Evolutionary conservation across 2,888 invertebrate genomes (phyloP).

Genomic region (Terebella lapidaria): DNA sequence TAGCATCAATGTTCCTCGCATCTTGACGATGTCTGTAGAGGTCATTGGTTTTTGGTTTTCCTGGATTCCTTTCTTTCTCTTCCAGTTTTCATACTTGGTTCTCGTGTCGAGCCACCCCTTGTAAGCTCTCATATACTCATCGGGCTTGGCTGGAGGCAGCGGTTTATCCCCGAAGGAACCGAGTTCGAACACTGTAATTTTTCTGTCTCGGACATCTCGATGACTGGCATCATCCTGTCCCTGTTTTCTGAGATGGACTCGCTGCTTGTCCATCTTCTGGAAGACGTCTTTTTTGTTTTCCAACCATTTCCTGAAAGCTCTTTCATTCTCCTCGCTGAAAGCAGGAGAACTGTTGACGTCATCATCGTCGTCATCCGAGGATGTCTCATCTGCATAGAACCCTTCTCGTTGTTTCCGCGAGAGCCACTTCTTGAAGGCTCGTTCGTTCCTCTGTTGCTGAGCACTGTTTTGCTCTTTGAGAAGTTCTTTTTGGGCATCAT

Average conservation of each 20-base stretch:
- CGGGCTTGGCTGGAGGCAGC: background rate
- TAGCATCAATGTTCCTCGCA: constrained; percentile 2
- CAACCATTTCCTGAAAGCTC: constrained; percentile 10
- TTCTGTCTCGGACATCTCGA: too few relatives aligned
- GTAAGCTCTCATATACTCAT: constrained; percentile 10
- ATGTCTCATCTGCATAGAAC: too few relatives aligned
- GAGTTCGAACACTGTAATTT: background rate
- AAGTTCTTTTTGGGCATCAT: constrained; percentile 6
- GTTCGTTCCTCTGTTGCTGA: background rate
- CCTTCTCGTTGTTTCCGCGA: too few relatives aligned
- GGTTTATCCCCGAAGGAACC: background rate
- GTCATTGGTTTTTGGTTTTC: background rate
- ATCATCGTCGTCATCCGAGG: background rate
- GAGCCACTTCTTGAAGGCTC: constrained; percentile 2
- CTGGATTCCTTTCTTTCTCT: background rate
- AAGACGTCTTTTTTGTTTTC: constrained; percentile 8
- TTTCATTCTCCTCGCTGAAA: background rate
- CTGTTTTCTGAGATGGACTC: too few relatives aligned
- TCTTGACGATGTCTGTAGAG: background rate
- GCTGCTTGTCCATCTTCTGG: constrained; percentile 1
- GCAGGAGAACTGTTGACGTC: constrained; percentile 3
- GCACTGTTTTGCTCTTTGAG: background rate
- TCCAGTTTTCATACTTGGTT: constrained; percentile 6
- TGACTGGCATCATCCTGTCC: background rate
- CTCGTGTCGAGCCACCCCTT: constrained; percentile 10